Percentiles rank a stretch among this genome's conserved stretches.
phyloP scores from a whole-genome alignment of 2,888 invertebrate genomes.

The Choristoneura rosaceana region DNA sequence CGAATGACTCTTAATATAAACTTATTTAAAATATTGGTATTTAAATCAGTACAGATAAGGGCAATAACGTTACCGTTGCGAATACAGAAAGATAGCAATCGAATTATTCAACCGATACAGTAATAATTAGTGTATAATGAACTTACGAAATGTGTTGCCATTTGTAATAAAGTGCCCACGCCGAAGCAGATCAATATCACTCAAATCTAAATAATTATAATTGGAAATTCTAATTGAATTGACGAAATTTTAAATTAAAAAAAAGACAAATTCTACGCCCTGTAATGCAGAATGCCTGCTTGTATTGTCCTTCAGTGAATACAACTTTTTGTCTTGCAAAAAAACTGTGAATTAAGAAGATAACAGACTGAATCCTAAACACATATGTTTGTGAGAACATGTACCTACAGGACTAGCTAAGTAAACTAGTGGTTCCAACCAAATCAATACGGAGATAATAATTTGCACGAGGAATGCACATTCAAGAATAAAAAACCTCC shows the following conservation, averaged over 20 bases:
- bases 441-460: too few species aligned
- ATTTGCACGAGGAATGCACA: too few species aligned
- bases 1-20: too few species aligned
- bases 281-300: background rate
- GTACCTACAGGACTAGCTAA: too few species aligned
- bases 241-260: conserved; percentile 33
- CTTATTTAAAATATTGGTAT: background rate
- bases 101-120: conserved; percentile 59
- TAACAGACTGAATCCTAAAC: too few species aligned
- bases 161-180: conserved; percentile 23
- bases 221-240: conserved; percentile 7
- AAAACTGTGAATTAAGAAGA: background rate
- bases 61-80: conserved; percentile 15
- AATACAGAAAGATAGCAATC: conserved; percentile 58
- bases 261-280: background rate
- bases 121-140: conserved; percentile 64
- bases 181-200: conserved; percentile 34
- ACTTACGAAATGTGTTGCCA: conserved; percentile 55
- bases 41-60: background rate
- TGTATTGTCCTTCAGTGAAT: background rate
- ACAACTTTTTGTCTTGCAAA: background rate
- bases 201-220: conserved; percentile 29
- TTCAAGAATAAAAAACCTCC: background rate
- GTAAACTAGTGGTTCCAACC: too few species aligned
- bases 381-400: too few species aligned